Percentiles rank a stretch among this genome's conserved stretches.
Conservation (phyloP, 2,797 vertebrate genomes). For the Acridotheres tristis region DNA sequence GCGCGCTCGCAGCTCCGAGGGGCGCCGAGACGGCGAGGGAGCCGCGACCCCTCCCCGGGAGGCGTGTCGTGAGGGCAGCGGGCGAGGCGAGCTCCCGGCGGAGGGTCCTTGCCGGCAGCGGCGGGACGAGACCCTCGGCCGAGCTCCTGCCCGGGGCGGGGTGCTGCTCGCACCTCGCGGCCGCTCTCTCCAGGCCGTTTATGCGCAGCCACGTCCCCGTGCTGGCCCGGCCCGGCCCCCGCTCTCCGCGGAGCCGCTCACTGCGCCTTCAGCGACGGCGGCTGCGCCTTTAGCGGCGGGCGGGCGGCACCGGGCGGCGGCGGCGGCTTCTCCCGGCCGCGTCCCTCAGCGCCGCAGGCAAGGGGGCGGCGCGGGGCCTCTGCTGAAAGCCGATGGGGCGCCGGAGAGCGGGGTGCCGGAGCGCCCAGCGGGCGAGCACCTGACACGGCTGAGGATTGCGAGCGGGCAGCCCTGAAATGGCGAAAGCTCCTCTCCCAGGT, state of each 20-base stretch:
- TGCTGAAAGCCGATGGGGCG: not conserved
- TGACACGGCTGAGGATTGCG: not conserved
- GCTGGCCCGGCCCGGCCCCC: not conserved
- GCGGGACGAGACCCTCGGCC: not conserved
- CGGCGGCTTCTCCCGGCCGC: not conserved
- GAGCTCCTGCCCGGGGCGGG: not conserved
- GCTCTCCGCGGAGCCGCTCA: not conserved
- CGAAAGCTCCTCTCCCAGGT: constrained; percentile 59
- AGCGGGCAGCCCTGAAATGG: constrained; percentile 10
- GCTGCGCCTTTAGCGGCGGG: constrained; percentile 5
- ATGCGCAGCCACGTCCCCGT: not conserved
- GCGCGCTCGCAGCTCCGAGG: not conserved
- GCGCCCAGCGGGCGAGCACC: not conserved
- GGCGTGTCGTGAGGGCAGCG: not conserved
- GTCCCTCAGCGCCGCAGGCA: not conserved
- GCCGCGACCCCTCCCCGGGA: not conserved
- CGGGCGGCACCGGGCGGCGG: constrained; percentile 22
- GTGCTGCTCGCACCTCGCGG: not conserved
- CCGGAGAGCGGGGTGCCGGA: not conserved
- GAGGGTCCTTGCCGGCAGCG: too few species aligned
- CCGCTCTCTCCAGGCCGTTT: not conserved
- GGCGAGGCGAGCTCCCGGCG: not conserved
- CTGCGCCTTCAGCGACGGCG: constrained; percentile 71
- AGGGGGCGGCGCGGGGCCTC: constrained; percentile 6
- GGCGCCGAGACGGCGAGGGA: not conserved